Conservation (phyloP, 2,797 vertebrate species). For the Myotis findleyi region DNA sequence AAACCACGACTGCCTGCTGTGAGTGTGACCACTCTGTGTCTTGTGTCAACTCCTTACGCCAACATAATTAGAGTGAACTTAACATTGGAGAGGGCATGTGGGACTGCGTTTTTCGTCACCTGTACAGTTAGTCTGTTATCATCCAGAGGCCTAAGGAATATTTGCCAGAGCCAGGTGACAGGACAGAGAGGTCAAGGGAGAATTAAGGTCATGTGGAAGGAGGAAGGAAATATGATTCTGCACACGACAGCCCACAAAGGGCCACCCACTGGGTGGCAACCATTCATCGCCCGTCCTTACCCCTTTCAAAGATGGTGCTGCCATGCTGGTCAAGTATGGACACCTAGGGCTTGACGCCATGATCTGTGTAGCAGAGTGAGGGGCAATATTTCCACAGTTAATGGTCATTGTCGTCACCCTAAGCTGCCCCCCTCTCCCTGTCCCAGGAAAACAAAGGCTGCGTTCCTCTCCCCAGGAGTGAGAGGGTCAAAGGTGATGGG, state of each 20-base stretch:
- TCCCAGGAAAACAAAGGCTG: background rate
- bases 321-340: background rate
- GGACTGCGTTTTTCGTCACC: slow-evolving; percentile 5
- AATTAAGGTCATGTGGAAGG: background rate
- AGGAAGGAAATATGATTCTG: background rate
- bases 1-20: slow-evolving; percentile 81
- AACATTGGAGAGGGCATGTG: slow-evolving; percentile 20
- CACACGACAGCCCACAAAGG: background rate
- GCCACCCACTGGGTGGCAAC: background rate
- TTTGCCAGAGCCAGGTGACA: slow-evolving; percentile 23
- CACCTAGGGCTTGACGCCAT: background rate
- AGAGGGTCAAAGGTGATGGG: background rate
- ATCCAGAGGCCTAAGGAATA: background rate
- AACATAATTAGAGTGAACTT: slow-evolving; percentile 70
- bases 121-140: background rate
- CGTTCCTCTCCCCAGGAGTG: background rate
- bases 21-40: slow-evolving; percentile 73
- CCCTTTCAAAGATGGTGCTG: background rate
- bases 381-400: background rate
- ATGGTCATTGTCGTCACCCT: no score
- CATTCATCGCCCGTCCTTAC: background rate
- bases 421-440: background rate
- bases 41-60: slow-evolving; percentile 65
- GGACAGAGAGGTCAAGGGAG: slow-evolving; percentile 19
- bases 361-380: background rate